Evolutionary conservation across 2,797 vertebrate species (phyloP), one percentile per base, ranked within the genome.

Genomic region (Enteromius treurensis): DNA sequence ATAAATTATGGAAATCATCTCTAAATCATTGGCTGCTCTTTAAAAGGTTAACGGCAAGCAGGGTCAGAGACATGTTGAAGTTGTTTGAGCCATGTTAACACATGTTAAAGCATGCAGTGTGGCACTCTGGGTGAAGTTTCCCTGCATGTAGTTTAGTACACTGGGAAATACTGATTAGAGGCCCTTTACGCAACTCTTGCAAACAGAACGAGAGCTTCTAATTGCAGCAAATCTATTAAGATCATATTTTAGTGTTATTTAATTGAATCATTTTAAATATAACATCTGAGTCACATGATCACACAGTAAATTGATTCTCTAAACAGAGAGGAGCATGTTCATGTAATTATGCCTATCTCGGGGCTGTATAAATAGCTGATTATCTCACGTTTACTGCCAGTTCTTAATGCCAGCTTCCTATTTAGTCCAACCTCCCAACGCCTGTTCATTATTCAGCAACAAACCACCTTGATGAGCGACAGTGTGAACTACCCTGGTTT

Each of bases 291-390:
- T 73, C 55, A 74, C 79, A 49, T 81, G 42, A 64, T 81, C 21
- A 23, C 69, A 64, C 40, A 34, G 23, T 74, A 64, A 65, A 65
- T 78, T 62, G 26, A 65, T 65, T 47, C 17, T 32, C 45, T 32
- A 21, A 60, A 6, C 26, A 47, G 42, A 73, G 1, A 62, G 8
- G 8, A 34, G 42, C 55, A 62, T n/a, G 55, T 49, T 73, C 37
- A 62, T 3, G 23, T 70, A 71, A 80, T 60, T 58, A 55, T 75
- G 73, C 21, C 32, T 80, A 40, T 62, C 69, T 62, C 68, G 0
- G 47, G 14, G 60, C 8, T 55, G 40, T 73, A 81, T 73, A 64
- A 81, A 81, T 81, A 73, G 69, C 79, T 73, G 42, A 37, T 37
- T 81, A 23, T 81, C 42, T 73, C 69, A 73, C 23, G 5, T 71